Evolutionary conservation across 1,140 invertebrate genomes (phyloP).

Genomic region (Cataglyphis hispanica): DNA sequence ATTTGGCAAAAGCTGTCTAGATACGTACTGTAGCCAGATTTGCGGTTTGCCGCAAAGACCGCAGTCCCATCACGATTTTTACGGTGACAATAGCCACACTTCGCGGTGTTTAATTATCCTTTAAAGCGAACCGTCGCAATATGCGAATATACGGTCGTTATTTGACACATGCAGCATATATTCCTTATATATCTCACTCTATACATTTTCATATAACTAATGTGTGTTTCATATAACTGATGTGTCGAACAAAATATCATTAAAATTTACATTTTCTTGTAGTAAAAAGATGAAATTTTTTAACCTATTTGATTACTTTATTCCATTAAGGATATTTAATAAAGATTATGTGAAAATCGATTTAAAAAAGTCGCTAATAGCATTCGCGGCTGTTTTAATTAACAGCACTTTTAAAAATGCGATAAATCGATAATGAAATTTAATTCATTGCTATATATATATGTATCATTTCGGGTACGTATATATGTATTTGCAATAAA

Average conservation of each 20-base stretch:
- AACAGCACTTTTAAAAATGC: conserved; percentile 1
- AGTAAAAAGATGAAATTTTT: neutral
- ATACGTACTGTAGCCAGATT: conserved; percentile 70
- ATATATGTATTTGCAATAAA: too few species aligned
- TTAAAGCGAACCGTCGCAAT: conserved; percentile 64
- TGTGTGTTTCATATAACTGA: too few species aligned
- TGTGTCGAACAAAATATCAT: neutral
- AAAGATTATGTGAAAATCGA: neutral
- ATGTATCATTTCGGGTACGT: neutral
- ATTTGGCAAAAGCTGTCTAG: conserved; percentile 69
- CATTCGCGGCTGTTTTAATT: conserved; percentile 4
- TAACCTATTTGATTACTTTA: neutral
- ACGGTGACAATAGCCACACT: conserved; percentile 66
- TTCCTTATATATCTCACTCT: conserved; percentile 9
- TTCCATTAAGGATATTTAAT: neutral
- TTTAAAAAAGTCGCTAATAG: neutral
- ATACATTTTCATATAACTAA: neutral
- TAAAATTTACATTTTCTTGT: conserved; percentile 19
- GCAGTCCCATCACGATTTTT: conserved; percentile 75
- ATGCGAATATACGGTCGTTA: conserved; percentile 39
- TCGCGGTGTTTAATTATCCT: conserved; percentile 74
- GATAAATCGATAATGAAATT: conserved; percentile 11
- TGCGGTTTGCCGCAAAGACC: conserved; percentile 70
- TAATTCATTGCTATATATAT: neutral
- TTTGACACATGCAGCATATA: neutral